Base-by-base conservation (phyloP, 2,797 vertebrate genomes). In the Acanthurus tractus region DNA sequence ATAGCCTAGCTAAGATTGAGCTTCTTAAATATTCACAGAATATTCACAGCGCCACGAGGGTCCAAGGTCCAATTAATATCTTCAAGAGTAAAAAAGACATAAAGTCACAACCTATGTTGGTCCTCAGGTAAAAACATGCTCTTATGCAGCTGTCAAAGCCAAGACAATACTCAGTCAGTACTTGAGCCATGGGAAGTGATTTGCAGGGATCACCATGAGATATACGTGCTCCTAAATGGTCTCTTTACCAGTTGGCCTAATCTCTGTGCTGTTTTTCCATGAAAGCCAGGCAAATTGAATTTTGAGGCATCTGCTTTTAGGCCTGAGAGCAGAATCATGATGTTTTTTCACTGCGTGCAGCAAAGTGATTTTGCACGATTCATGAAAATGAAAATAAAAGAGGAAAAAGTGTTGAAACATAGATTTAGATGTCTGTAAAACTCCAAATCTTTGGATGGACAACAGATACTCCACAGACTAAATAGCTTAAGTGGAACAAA, bases 191-290 rank as follows among this genome's bases (percentile, higher is more conserved):
- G 48, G 69, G 79, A 86, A 79, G 76, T 59, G 78, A 92, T 90
- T 89, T 89, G 34, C 76, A 63, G 66, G 80, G 80, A 88, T 92
- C 83, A 85, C 56, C 48, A 68, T 53, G 77, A 85, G 78, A 86
- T 81, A 69, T 91, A 80, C 74, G 22, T 66, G 79, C 72, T 86
- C 80, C 82, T 91, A 90, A 92, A 88, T 69, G 77, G 52, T 79
- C 83, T 87, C 89, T 88, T 91, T 88, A 89, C 76, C 82, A 87
- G 76, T 75, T 70, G 77, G 63, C 72, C 58, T 88, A 84, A 88
- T 86, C 88, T 79, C 71, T 40, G 58, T 40, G 12, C 78, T 84
- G 86, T 91, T 92, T 91, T 89, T 77, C 62, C 83, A 83, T 48
- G 53, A 84, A 88, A 87, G 74, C 76, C 81, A 17, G 80, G 76